A percentile compares a stretch with the other conserved stretches of the same genome.
Conservation (phyloP, 1,140 invertebrate species). For the Zaprionus inermis region DNA sequence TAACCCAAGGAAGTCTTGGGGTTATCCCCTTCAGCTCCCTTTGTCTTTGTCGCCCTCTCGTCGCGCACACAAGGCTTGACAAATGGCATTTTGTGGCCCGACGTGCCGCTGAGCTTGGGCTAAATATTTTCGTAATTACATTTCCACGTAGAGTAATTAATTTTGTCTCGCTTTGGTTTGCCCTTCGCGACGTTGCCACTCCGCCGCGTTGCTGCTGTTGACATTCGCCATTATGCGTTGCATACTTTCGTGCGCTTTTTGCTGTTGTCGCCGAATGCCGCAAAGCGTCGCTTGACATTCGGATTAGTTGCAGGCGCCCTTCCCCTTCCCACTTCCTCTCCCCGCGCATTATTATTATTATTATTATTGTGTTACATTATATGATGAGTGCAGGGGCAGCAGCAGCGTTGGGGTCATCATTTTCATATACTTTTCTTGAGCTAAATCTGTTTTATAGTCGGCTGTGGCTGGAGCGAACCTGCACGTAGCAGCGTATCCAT, state of each 20-base stretch:
- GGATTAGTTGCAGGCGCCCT: constrained; percentile 60
- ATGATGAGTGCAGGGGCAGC: constrained; percentile 48
- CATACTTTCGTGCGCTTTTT: constrained; percentile 71
- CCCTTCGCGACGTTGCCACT: constrained; percentile 14
- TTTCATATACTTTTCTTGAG: constrained; percentile 65
- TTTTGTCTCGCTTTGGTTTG: constrained; percentile 77
- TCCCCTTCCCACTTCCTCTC: neutral
- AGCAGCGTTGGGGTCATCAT: constrained; percentile 35
- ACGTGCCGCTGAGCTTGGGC: constrained; percentile 74
- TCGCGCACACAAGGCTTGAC: constrained; percentile 59
- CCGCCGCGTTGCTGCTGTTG: constrained; percentile 55
- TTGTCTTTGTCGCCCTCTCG: neutral
- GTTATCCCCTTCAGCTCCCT: neutral
- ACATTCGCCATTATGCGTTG: constrained; percentile 81
- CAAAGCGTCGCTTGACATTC: constrained; percentile 35
- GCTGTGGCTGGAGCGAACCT: constrained; percentile 15
- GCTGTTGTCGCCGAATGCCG: constrained; percentile 60
- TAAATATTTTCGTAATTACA: constrained; percentile 84
- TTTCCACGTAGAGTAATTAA: constrained; percentile 84
- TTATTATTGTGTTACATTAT: constrained; percentile 74
- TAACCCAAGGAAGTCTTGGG: constrained; percentile 21
- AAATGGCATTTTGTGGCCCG: constrained; percentile 77
- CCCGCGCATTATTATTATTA: constrained; percentile 52
- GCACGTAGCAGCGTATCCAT: constrained; percentile 14
- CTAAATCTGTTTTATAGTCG: constrained; percentile 77